These are phyloP conservation scores for Dunckerocampus dactyliophorus DNA, from an alignment of 2,113 vertebrate species.

Conservation along the genomic window DNA sequence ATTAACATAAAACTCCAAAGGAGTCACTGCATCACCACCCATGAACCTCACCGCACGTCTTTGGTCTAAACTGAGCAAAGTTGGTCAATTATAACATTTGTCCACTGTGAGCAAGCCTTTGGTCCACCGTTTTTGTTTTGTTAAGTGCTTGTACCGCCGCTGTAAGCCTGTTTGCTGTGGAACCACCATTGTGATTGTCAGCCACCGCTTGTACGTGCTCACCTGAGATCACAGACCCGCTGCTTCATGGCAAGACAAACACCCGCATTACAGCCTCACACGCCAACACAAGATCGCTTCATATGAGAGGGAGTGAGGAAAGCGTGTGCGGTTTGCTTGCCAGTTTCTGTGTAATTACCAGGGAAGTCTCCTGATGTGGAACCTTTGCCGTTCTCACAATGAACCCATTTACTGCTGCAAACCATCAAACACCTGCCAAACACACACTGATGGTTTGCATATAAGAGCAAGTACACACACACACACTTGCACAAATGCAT, in stretches of 20 bases:
- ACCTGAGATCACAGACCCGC: conserved; percentile 61
- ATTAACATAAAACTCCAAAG: too few relatives aligned
- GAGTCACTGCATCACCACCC: too few relatives aligned
- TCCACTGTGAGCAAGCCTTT: conserved; percentile 37
- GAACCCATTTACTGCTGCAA: conserved; percentile 70
- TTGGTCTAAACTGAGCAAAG: conserved; percentile 12
- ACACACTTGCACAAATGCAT: conserved; percentile 21
- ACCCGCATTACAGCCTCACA: conserved; percentile 50
- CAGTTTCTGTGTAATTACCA: conserved; percentile 65
- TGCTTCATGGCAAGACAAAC: conserved; percentile 54
- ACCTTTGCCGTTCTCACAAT: conserved; percentile 71
- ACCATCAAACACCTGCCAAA: conserved; percentile 64
- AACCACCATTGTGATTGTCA: conserved; percentile 43
- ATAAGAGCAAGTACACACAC: conserved; percentile 17
- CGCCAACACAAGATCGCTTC: conserved; percentile 27
- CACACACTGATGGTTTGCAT: conserved; percentile 20
- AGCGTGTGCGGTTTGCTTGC: conserved; percentile 38
- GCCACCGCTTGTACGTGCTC: conserved; percentile 26
- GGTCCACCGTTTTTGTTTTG: conserved; percentile 23
- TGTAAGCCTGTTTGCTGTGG: conserved; percentile 55
- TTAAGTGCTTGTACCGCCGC: conserved; percentile 36
- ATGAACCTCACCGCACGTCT: too few relatives aligned
- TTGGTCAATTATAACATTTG: conserved; percentile 58
- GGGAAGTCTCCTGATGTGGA: conserved; percentile 67
- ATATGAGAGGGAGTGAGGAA: neutral